These are phyloP conservation scores for Aleiodes alternator DNA, from an alignment of 2,888 invertebrate species.

Conservation along the genomic window DNA sequence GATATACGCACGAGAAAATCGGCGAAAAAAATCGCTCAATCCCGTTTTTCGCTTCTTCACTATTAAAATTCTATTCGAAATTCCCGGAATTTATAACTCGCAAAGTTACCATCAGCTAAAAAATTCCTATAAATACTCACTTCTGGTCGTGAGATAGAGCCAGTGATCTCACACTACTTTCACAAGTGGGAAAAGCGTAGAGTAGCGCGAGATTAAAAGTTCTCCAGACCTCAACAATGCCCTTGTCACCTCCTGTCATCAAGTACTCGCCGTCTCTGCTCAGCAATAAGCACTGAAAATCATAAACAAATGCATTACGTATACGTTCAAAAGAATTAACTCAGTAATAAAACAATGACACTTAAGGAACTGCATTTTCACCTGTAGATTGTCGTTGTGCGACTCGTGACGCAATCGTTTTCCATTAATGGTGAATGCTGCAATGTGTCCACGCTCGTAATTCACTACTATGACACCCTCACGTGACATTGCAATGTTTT, in stretches of 20 bases:
- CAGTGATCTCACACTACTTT: slow-evolving; percentile 94
- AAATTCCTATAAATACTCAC: slow-evolving; percentile 79
- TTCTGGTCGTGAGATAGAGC: slow-evolving; percentile 99
- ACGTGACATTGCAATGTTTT: slow-evolving; percentile 94
- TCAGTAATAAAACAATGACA: not conserved
- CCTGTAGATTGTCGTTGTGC: slow-evolving; percentile 96
- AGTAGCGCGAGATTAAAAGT: slow-evolving; percentile 97
- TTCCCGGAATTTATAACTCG: not conserved
- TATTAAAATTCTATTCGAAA: too few species aligned
- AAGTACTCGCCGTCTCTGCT: slow-evolving; percentile 99
- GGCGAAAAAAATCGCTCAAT: too few species aligned
- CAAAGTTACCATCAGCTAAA: not conserved
- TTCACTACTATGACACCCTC: slow-evolving; percentile 97
- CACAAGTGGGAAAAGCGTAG: slow-evolving; percentile 98
- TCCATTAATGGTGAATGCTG: slow-evolving; percentile 96
- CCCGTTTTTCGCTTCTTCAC: too few species aligned
- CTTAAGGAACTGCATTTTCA: slow-evolving; percentile 70
- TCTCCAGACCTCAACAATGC: slow-evolving; percentile 98
- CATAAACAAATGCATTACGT: slow-evolving; percentile 28
- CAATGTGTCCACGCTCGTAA: slow-evolving; percentile 93
- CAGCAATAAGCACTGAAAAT: slow-evolving; percentile 89
- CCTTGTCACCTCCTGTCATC: slow-evolving; percentile 97
- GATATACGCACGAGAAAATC: too few species aligned
- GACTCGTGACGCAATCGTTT: slow-evolving; percentile 91
- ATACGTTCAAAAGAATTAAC: not conserved